phyloP scores from a whole-genome alignment of 2,113 vertebrate genomes.

The Acrocephalus arundinaceus region DNA sequence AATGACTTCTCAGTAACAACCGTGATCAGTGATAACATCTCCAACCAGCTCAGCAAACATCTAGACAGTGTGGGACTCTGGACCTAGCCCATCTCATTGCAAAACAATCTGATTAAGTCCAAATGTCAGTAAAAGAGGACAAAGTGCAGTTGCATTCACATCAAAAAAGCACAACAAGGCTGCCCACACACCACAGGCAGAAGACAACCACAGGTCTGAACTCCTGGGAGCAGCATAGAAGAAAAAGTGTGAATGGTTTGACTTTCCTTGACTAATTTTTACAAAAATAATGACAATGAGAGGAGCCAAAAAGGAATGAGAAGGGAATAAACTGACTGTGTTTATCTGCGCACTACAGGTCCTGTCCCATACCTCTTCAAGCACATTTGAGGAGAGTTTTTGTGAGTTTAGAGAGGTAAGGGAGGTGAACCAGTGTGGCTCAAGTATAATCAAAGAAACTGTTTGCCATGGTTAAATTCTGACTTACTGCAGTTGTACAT shows the following conservation, averaged over 20 bases:
- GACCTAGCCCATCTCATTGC: background rate
- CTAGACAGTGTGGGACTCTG: background rate
- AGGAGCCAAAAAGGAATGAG: background rate
- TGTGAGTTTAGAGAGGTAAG: background rate
- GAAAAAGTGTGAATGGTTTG: background rate
- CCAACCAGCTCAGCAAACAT: background rate
- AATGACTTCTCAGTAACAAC: background rate
- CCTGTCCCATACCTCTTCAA: background rate
- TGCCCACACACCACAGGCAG: background rate
- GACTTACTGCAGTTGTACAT: constrained; percentile 95
- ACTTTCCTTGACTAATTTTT: background rate
- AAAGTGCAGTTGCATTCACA: background rate
- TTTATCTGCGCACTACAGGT: background rate
- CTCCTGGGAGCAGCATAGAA: background rate
- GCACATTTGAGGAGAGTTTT: background rate
- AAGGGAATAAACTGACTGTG: background rate
- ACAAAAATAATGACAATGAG: background rate
- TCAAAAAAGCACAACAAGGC: background rate
- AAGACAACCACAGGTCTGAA: background rate
- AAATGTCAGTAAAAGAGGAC: background rate
- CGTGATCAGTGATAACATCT: background rate
- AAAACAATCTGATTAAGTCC: background rate
- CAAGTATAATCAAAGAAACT: background rate
- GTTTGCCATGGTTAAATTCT: background rate
- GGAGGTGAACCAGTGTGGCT: background rate